Evolutionary conservation across 1,140 invertebrate genomes (phyloP), one percentile per base, ranked within the genome.

Genomic region (Ceratina calcarata): DNA sequence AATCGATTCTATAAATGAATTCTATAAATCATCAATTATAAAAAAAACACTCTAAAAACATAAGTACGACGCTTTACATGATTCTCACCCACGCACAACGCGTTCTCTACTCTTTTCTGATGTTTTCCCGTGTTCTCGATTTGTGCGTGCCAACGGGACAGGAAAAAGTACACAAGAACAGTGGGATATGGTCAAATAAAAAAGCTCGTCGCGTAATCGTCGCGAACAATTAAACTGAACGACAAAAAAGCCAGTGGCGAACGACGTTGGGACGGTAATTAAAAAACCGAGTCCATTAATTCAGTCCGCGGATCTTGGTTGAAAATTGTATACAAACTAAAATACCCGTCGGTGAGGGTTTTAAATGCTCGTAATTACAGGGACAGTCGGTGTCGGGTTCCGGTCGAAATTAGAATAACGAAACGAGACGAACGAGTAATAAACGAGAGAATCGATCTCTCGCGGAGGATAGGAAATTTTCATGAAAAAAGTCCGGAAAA

Each of bases 281-380:
- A 84, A 84, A 84, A 84, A 84, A 83, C 70, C 51, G 71, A 83
- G 27, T 53, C 71, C 66, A 83, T 84, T 84, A 83, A 64, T 68
- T 58, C 55, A 67, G 45, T 20, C 71, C 60, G 74, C 83, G 13
- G 61, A 67, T 49, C 61, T 57, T 6, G 53, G 71, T 78, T 76
- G 62, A 24, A 84, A 76, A 84, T 84, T 79, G 75, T 84, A 79
- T 83, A 79, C 65, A 84, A 84, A 84, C 77, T 79, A 74, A 82
- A 70, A n/a, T 61, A 70, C 55, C 27, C 55, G 75, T 67, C 62
- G 55, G 24, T n/a, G 60, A 20, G 49, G 45, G 58, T 72, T 60
- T 74, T 45, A 79, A 84, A 83, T 55, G 75, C 49, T 51, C 57
- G 64, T 60, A 65, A 53, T 78, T 83, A 83, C 73, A n/a, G 55